phyloP scores from a whole-genome alignment of 2,113 vertebrate species.

The Glaucomys volans region DNA sequence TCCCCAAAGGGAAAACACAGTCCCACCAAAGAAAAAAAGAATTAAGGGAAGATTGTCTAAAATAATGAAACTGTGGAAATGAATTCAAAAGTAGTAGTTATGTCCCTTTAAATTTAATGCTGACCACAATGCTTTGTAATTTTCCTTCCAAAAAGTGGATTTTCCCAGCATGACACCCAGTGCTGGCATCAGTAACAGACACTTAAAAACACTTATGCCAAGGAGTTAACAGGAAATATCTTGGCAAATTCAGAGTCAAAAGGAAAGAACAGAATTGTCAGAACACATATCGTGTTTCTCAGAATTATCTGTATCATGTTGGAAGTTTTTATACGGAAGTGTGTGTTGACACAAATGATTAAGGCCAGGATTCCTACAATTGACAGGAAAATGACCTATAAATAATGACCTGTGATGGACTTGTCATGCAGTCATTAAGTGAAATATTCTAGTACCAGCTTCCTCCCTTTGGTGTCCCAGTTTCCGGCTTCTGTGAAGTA shows the following conservation, averaged over 20 bases:
- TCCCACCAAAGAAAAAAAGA: neutral
- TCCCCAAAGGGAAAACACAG: neutral
- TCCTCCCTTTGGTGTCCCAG: slow-evolving; percentile 85
- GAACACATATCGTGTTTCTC: slow-evolving; percentile 81
- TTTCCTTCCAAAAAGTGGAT: slow-evolving; percentile 70
- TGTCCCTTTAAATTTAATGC: slow-evolving; percentile 78
- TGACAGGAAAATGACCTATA: slow-evolving; percentile 89
- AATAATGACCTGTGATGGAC: slow-evolving; percentile 87
- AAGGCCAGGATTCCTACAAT: slow-evolving; percentile 86
- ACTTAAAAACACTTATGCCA: slow-evolving; percentile 71
- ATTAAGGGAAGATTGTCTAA: neutral
- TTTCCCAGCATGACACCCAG: slow-evolving; percentile 74
- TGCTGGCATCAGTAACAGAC: slow-evolving; percentile 61
- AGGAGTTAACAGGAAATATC: slow-evolving; percentile 84
- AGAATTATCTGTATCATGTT: slow-evolving; percentile 84
- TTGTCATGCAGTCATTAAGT: slow-evolving; percentile 86
- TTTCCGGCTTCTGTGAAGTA: slow-evolving; percentile 85
- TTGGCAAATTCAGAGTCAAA: slow-evolving; percentile 82
- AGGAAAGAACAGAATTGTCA: slow-evolving; percentile 83
- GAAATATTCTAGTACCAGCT: slow-evolving; percentile 86
- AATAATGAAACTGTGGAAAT: slow-evolving; percentile 26
- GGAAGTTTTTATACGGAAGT: slow-evolving; percentile 89
- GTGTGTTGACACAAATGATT: slow-evolving; percentile 89
- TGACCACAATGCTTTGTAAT: slow-evolving; percentile 75
- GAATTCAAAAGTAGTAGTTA: neutral